Base-by-base conservation (phyloP, 2,113 vertebrate genomes). In the Syrmaticus mikado region DNA sequence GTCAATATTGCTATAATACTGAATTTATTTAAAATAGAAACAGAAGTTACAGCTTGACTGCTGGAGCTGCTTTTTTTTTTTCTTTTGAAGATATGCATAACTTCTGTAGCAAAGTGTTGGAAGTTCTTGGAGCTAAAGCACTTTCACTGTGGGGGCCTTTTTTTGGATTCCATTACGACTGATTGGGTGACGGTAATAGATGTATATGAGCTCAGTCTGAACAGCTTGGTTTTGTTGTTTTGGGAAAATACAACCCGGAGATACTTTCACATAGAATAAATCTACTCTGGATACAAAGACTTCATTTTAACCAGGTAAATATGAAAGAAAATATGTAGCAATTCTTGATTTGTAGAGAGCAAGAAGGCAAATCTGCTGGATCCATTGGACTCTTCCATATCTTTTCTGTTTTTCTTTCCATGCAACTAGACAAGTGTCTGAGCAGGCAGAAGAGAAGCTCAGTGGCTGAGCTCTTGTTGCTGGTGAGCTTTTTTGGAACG, bases 11-110 rank as follows among this genome's bases (percentile, higher is more conserved):
- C 45, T 71, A 9, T 24, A 27, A 52, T 48, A 86, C 89, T 0
- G 2, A 50, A 32, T 64, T 74, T 83, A 55, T 78, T 81, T 90
- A 40, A 89, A 60, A 55, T 91, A 82, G 94, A 96, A 66, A 5
- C 34, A 81, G 24, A 91, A 91, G 43, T 46, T 46, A 28, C 22
- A 75, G 3, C 19, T 20, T 71, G 30, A 13, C 48, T 45, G n/a
- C 30, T 72, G 22, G 25, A 86, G 62, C 13, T n/a, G n/a, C n/a
- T n/a, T n/a, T n/a, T 38, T 38, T 38, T 36, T 36, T 43, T 68
- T 20, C 22, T 55, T 36, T 80, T 73, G 27, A 55, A 61, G 25
- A 15, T 46, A 9, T 46, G 18, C 6, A 2, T 38, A 27, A 50
- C 38, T 93, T 84, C 15, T 34, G 85, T 13, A 71, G 64, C 7